Evolutionary conservation across 2,113 vertebrate species (phyloP).

Genomic region (Vanacampus margaritifer): DNA sequence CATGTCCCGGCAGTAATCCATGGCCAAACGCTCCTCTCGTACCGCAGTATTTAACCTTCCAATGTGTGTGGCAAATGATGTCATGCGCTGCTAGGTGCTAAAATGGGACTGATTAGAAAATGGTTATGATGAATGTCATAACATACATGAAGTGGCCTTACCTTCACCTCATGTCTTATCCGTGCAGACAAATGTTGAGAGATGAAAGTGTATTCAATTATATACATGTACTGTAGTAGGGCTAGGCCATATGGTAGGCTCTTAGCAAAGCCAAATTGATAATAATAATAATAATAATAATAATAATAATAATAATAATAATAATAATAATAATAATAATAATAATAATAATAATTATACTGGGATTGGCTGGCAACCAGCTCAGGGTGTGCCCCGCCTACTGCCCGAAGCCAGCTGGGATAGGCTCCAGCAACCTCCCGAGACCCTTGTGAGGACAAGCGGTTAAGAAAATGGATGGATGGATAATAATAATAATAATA

Average conservation of each 20-base stretch:
- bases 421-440: too few species aligned
- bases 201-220: background rate
- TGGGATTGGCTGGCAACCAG: too few species aligned
- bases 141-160: background rate
- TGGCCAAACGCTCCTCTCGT: background rate
- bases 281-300: background rate
- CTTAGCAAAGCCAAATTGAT: background rate
- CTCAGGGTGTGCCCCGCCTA: too few species aligned
- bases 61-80: background rate
- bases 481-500: too few species aligned
- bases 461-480: too few species aligned
- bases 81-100: background rate
- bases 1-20: background rate
- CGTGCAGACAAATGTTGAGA: background rate
- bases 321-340: too few species aligned
- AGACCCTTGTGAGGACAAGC: too few species aligned
- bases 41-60: conserved; percentile 2
- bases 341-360: too few species aligned
- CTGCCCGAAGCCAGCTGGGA: too few species aligned
- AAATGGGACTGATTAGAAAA: conserved; percentile 9
- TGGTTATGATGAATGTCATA: conserved; percentile 5
- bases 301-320: too few species aligned
- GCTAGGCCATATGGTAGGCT: background rate
- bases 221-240: background rate
- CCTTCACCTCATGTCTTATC: background rate